Percentiles rank a stretch among this genome's conserved stretches.
These are phyloP conservation scores for Fragum fragum DNA, from an alignment of 2,888 invertebrate genomes.

Conservation along the genomic window DNA sequence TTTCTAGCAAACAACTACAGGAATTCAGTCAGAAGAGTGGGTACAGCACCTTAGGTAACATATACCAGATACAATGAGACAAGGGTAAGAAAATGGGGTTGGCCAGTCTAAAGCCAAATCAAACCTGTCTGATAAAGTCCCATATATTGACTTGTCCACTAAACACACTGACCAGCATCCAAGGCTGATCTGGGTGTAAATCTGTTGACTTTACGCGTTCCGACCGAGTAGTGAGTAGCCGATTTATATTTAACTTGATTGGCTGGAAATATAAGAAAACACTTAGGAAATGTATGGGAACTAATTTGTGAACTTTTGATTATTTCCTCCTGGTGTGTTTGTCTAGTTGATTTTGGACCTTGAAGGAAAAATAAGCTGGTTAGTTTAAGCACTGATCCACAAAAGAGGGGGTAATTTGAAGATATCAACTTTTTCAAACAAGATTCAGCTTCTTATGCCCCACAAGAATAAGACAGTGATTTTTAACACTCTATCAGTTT, in stretches of 20 bases:
- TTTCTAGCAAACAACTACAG: no score
- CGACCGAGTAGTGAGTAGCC: slow-evolving; percentile 97
- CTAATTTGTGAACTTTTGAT: not conserved
- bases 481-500: no score
- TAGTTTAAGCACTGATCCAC: no score
- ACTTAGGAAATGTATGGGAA: not conserved
- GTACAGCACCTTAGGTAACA: slow-evolving; percentile 3
- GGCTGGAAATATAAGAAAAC: slow-evolving; percentile 89
- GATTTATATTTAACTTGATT: slow-evolving; percentile 97
- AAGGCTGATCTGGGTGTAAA: slow-evolving; percentile 98
- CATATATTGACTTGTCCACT: slow-evolving; percentile 99
- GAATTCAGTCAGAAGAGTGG: not conserved
- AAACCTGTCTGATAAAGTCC: slow-evolving; percentile 96
- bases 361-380: not conserved
- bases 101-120: not conserved
- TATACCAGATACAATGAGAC: slow-evolving; percentile 26
- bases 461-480: no score
- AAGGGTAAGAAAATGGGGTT: not conserved
- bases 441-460: no score
- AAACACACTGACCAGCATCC: slow-evolving; percentile 99
- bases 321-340: not conserved
- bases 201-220: slow-evolving; percentile 99
- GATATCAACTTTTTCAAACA: no score
- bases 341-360: slow-evolving; percentile 8
- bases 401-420: no score